Evolutionary conservation across 2,113 vertebrate genomes (phyloP).

Genomic region (Entelurus aequoreus): DNA sequence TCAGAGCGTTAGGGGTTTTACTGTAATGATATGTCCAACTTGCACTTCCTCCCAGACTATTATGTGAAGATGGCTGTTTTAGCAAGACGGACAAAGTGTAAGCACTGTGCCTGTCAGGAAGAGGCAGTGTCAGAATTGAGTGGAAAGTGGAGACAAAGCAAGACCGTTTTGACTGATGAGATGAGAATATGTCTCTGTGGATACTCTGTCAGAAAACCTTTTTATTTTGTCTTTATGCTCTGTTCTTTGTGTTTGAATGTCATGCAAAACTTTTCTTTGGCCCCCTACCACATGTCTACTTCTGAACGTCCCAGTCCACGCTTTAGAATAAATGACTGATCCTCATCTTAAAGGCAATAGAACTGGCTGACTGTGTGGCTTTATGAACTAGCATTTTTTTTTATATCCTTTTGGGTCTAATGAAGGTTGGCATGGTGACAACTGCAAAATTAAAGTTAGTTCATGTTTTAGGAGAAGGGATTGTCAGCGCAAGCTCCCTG

Average conservation of each 20-base stretch:
- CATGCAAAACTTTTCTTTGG: conserved; percentile 11
- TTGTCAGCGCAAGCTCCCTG: conserved; percentile 7
- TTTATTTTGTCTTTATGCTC: conserved; percentile 11
- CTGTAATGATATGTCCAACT: conserved; percentile 44
- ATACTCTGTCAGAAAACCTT: conserved; percentile 8
- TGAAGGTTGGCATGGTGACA: not conserved
- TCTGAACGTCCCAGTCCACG: not conserved
- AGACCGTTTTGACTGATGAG: conserved; percentile 44
- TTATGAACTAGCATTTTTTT: conserved; percentile 9
- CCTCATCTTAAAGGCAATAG: not conserved
- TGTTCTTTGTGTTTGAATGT: conserved; percentile 18
- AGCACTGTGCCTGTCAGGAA: conserved; percentile 41
- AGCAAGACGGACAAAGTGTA: conserved; percentile 19
- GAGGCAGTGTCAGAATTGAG: conserved; percentile 38
- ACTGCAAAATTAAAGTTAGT: conserved; percentile 3
- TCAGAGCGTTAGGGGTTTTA: conserved; percentile 30
- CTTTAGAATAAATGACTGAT: conserved; percentile 4
- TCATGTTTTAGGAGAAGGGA: conserved; percentile 1
- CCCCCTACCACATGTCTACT: conserved; percentile 1
- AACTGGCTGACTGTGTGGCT: conserved; percentile 3
- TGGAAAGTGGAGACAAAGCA: conserved; percentile 20
- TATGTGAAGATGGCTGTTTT: conserved; percentile 32
- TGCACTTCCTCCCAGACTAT: conserved; percentile 24
- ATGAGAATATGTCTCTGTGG: conserved; percentile 30
- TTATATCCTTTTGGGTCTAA: not conserved